A percentile compares a stretch with the other conserved stretches of the same genome.
phyloP scores from a whole-genome alignment of 2,888 invertebrate genomes.

The Synanthedon myopaeformis region DNA sequence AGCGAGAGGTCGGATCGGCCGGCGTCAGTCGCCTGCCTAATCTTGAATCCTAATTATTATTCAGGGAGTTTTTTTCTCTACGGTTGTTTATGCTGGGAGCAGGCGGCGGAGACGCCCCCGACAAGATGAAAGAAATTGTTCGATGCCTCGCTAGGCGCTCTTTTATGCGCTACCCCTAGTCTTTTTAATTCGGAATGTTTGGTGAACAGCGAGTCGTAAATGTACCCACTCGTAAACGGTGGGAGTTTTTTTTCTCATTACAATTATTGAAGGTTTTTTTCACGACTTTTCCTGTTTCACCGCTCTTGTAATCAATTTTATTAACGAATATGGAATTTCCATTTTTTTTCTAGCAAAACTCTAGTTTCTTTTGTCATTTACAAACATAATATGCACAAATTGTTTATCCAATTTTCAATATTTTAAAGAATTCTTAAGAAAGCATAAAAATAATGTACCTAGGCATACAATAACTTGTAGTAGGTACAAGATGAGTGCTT shows the following conservation, averaged over 20 bases:
- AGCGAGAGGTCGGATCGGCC: constrained; percentile 29
- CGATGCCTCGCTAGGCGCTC: constrained; percentile 9
- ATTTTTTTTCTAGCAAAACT: not conserved
- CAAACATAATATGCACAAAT: too few species aligned
- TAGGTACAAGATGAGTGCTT: too few species aligned
- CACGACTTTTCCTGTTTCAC: constrained; percentile 2
- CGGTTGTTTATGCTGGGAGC: constrained; percentile 23
- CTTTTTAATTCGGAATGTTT: constrained; percentile 16
- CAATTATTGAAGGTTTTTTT: constrained; percentile 14
- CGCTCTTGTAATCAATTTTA: too few species aligned
- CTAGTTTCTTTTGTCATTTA: not conserved
- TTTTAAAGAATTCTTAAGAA: too few species aligned
- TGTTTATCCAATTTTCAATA: too few species aligned
- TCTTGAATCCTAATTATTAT: constrained; percentile 26
- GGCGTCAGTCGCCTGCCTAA: constrained; percentile 16
- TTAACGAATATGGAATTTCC: not conserved
- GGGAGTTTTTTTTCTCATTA: constrained; percentile 28
- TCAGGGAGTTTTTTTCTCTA: constrained; percentile 35
- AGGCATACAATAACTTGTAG: too few species aligned
- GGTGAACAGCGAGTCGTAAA: constrained; percentile 24
- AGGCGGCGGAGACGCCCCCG: constrained; percentile 12
- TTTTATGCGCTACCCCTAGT: constrained; percentile 16
- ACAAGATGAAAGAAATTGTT: constrained; percentile 30
- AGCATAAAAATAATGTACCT: too few species aligned
- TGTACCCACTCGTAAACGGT: constrained; percentile 26